Evolutionary conservation across 2,888 invertebrate genomes (phyloP).

Genomic region (Oligia fasciuncula): DNA sequence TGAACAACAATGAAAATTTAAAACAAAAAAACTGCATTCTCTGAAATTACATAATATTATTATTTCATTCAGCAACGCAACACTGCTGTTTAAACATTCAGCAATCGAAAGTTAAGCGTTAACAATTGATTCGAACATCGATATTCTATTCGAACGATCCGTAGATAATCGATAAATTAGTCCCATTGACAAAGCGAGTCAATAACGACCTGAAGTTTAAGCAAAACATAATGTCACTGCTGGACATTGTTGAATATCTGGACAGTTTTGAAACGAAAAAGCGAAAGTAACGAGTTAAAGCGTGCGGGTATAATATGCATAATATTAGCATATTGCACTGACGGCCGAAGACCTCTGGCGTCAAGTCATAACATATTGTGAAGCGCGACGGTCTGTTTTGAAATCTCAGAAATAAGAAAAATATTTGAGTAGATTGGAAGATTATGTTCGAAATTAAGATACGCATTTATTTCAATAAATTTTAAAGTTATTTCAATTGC

Average conservation of each 20-base stretch:
- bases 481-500: neutral
- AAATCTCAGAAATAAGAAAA: constrained; percentile 18
- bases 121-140: constrained; percentile 42
- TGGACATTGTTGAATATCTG: constrained; percentile 19
- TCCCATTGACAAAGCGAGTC: constrained; percentile 43
- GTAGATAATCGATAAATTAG: constrained; percentile 40
- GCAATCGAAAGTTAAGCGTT: constrained; percentile 31
- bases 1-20: constrained; percentile 32
- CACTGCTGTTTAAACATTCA: constrained; percentile 27
- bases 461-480: neutral
- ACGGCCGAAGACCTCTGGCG: constrained; percentile 41
- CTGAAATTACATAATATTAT: constrained; percentile 2
- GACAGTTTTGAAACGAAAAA: constrained; percentile 50
- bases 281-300: constrained; percentile 49
- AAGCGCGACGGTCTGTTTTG: constrained; percentile 38
- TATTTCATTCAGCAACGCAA: constrained; percentile 32
- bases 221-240: constrained; percentile 24
- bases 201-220: constrained; percentile 11
- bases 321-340: constrained; percentile 55
- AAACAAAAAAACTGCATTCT: constrained; percentile 29
- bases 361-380: constrained; percentile 43
- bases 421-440: neutral
- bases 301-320: constrained; percentile 42
- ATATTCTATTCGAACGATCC: constrained; percentile 50
- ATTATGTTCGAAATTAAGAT: neutral